phyloP scores from a whole-genome alignment of 2,113 vertebrate genomes.

The Rallus limicola region DNA sequence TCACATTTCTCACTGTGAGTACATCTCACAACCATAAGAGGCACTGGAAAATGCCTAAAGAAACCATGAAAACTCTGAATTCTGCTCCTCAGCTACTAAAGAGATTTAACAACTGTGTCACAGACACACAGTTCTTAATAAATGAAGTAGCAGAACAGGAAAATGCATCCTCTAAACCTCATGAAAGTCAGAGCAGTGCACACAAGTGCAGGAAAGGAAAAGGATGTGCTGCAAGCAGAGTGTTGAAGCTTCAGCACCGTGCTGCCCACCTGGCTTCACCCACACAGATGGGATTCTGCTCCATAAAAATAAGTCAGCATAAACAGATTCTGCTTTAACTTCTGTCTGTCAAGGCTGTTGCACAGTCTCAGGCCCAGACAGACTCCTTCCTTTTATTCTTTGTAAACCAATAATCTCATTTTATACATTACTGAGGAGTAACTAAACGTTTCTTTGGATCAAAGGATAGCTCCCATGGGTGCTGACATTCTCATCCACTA shows the following conservation, averaged over 20 bases:
- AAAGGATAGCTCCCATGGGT: neutral
- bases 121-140: neutral
- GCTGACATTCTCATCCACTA: neutral
- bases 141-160: neutral
- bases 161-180: neutral
- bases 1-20: neutral
- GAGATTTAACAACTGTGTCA: neutral
- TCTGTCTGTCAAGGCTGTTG: neutral
- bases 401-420: neutral
- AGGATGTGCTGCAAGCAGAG: neutral
- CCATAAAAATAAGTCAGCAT: neutral
- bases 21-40: neutral
- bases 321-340: neutral
- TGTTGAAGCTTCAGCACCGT: neutral
- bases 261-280: neutral
- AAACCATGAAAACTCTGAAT: neutral
- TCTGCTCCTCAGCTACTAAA: neutral
- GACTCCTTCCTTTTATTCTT: neutral
- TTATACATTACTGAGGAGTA: neutral
- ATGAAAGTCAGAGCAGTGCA: neutral
- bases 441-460: neutral
- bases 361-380: rapidly evolving
- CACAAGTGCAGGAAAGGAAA: neutral
- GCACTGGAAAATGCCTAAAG: neutral
- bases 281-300: neutral